Evolutionary conservation across 2,113 vertebrate species (phyloP).

Genomic region (Phaethornis superciliosus): DNA sequence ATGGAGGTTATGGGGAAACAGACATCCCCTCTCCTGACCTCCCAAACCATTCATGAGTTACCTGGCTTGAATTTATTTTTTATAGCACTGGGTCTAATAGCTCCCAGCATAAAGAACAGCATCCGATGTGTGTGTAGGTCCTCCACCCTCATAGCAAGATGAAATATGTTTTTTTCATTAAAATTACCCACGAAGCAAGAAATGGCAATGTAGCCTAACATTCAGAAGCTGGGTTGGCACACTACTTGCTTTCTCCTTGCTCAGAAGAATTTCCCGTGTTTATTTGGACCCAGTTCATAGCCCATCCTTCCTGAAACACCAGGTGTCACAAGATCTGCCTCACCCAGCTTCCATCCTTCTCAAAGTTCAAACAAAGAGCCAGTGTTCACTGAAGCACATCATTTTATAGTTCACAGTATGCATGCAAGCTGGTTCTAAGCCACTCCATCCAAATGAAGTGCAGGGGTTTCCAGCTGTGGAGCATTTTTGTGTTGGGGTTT

Average conservation of each 20-base stretch:
- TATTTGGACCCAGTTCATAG: not conserved
- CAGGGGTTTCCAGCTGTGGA: not conserved
- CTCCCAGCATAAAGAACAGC: not conserved
- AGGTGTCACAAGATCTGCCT: not conserved
- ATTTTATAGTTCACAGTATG: not conserved
- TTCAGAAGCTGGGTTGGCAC: not conserved
- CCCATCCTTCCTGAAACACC: not conserved
- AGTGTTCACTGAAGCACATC: slow-evolving; percentile 15
- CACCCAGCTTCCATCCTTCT: slow-evolving; percentile 2
- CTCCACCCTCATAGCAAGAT: no score
- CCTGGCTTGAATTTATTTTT: not conserved
- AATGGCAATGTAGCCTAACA: not conserved
- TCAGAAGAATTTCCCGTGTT: not conserved
- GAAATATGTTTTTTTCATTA: not conserved
- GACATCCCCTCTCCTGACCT: not conserved
- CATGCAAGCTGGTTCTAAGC: not conserved
- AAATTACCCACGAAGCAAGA: not conserved
- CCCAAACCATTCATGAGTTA: not conserved
- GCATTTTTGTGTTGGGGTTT: not conserved
- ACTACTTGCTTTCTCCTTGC: not conserved
- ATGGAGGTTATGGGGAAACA: not conserved
- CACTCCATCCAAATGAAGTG: not conserved
- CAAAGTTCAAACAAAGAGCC: slow-evolving; percentile 20
- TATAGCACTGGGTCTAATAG: not conserved
- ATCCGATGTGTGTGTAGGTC: not conserved